A percentile compares a stretch with the other conserved stretches of the same genome.
Conservation (phyloP, 1,140 invertebrate genomes). For the Cydia pomonella region DNA sequence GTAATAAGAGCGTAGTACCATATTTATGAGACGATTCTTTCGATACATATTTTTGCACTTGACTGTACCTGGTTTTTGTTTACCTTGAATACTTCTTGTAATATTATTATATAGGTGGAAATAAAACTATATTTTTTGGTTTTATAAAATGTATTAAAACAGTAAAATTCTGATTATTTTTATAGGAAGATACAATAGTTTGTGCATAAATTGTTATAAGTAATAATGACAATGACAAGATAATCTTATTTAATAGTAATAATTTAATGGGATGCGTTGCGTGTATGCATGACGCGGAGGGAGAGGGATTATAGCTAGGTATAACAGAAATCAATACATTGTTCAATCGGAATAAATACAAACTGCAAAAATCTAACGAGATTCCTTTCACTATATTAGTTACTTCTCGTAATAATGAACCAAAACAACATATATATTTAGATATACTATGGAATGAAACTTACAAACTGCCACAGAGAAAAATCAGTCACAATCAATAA, state of each 20-base stretch:
- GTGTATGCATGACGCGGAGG: not conserved
- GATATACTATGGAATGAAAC: slow-evolving; percentile 2
- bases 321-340: too few species aligned
- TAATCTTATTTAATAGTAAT: slow-evolving; percentile 1
- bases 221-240: slow-evolving; percentile 1
- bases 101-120: slow-evolving; percentile 13
- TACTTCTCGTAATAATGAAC: not conserved
- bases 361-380: too few species aligned
- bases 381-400: not conserved
- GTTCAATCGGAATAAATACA: too few species aligned
- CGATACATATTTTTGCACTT: too few species aligned
- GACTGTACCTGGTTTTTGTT: too few species aligned
- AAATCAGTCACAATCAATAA: not conserved
- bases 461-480: not conserved
- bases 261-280: not conserved
- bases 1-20: too few species aligned
- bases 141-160: slow-evolving; percentile 78
- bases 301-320: too few species aligned
- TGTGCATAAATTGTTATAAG: slow-evolving; percentile 45
- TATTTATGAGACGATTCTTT: too few species aligned
- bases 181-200: slow-evolving; percentile 57
- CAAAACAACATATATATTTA: not conserved
- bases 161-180: slow-evolving; percentile 68
- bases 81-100: not conserved
- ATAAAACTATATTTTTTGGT: slow-evolving; percentile 45